Percentiles rank a stretch among this genome's conserved stretches.
These are phyloP conservation scores for Lindbergichthys nudifrons DNA, from an alignment of 2,797 vertebrate genomes.

Conservation along the genomic window DNA sequence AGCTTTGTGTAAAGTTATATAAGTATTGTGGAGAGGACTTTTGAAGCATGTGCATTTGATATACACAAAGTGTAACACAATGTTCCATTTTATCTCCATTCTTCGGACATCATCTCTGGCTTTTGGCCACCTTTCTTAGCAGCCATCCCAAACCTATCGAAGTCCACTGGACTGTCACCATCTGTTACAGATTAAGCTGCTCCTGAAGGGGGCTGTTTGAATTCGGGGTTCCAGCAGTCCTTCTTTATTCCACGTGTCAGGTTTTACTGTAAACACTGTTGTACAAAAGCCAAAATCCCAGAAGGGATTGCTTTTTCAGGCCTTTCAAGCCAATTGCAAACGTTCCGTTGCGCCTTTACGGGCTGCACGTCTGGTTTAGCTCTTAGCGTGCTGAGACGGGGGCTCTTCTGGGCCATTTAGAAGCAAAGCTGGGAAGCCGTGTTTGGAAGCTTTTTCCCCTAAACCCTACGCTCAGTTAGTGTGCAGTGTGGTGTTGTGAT, in stretches of 20 bases:
- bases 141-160: conserved; percentile 75
- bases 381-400: conserved; percentile 58
- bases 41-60: conserved; percentile 73
- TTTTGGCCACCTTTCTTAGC: conserved; percentile 68
- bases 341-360: conserved; percentile 51
- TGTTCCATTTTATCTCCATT: conserved; percentile 76
- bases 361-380: conserved; percentile 74
- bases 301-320: conserved; percentile 64
- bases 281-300: conserved; percentile 79
- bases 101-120: conserved; percentile 70
- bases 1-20: conserved; percentile 44
- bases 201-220: conserved; percentile 76
- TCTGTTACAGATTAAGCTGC: conserved; percentile 82
- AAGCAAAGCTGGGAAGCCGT: conserved; percentile 66
- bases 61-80: conserved; percentile 75
- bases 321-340: conserved; percentile 72
- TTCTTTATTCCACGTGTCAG: conserved; percentile 78
- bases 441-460: conserved; percentile 68
- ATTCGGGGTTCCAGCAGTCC: conserved; percentile 73
- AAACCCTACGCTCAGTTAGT: conserved; percentile 62
- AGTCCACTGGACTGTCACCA: conserved; percentile 76
- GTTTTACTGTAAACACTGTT: conserved; percentile 84
- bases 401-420: conserved; percentile 67
- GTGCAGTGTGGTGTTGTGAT: conserved; percentile 73
- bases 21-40: conserved; percentile 49